These are phyloP conservation scores for Melanocharis versteri DNA, from an alignment of 2,113 vertebrate genomes.

Conservation along the genomic window DNA sequence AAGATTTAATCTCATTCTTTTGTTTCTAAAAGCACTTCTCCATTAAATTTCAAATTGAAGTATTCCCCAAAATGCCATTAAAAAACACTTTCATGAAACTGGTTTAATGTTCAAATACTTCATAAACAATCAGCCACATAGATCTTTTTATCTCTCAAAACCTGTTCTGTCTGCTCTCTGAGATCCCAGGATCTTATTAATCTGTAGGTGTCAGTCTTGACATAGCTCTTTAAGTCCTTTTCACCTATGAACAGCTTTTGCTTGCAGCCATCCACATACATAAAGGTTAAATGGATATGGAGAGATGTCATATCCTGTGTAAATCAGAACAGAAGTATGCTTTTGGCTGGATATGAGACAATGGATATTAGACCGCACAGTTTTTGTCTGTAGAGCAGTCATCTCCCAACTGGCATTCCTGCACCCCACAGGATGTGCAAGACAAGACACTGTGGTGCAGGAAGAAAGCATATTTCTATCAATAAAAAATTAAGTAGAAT, in stretches of 20 bases:
- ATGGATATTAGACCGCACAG: neutral
- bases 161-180: neutral
- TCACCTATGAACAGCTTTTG: neutral
- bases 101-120: neutral
- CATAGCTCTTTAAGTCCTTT: neutral
- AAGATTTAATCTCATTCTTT: neutral
- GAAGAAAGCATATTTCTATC: neutral
- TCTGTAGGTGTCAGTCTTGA: neutral
- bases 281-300: neutral
- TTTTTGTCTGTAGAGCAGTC: neutral
- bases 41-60: neutral
- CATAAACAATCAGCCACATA: neutral
- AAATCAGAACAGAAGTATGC: neutral
- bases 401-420: neutral
- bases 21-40: neutral
- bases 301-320: neutral
- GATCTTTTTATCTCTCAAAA: neutral
- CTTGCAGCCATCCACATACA: neutral
- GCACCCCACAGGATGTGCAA: rapidly evolving
- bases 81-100: neutral
- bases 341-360: neutral
- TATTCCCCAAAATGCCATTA: neutral
- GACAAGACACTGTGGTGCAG: neutral
- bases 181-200: neutral
- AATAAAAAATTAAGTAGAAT: neutral